Percentiles rank a stretch among this genome's conserved stretches.
These are phyloP conservation scores for Diorhabda sublineata DNA, from an alignment of 1,140 invertebrate genomes.

Conservation along the genomic window DNA sequence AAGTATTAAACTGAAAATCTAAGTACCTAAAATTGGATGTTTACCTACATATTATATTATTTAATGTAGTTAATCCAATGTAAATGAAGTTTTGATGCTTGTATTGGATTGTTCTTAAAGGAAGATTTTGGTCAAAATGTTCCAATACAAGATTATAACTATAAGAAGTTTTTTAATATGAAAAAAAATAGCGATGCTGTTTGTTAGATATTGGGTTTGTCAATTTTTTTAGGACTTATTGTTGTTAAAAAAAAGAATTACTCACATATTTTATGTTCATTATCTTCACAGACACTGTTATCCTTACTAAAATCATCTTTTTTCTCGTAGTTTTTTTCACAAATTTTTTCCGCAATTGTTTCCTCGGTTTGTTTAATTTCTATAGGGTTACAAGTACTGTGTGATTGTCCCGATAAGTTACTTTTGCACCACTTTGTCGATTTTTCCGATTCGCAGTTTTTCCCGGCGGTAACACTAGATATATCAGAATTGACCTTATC, in stretches of 20 bases:
- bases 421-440: conserved; percentile 20
- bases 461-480: conserved; percentile 10
- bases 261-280: conserved; percentile 29
- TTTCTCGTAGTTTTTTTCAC: conserved; percentile 27
- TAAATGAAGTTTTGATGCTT: no score
- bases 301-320: conserved; percentile 29
- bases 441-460: conserved; percentile 14
- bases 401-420: conserved; percentile 11
- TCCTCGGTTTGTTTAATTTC: conserved; percentile 41
- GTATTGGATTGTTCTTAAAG: no score
- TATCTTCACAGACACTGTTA: conserved; percentile 16
- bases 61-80: no score
- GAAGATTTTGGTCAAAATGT: no score
- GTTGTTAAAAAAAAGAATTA: conserved; percentile 1
- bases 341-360: conserved; percentile 33
- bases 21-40: no score
- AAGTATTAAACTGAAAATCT: no score
- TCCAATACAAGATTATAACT: no score
- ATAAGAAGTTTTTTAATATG: no score
- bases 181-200: no score
- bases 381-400: conserved; percentile 32
- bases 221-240: no score
- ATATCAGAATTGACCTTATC: conserved; percentile 7
- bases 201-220: no score
- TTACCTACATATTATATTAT: no score